phyloP scores from a whole-genome alignment of 2,888 invertebrate genomes.

The Stegana nigrithorax region DNA sequence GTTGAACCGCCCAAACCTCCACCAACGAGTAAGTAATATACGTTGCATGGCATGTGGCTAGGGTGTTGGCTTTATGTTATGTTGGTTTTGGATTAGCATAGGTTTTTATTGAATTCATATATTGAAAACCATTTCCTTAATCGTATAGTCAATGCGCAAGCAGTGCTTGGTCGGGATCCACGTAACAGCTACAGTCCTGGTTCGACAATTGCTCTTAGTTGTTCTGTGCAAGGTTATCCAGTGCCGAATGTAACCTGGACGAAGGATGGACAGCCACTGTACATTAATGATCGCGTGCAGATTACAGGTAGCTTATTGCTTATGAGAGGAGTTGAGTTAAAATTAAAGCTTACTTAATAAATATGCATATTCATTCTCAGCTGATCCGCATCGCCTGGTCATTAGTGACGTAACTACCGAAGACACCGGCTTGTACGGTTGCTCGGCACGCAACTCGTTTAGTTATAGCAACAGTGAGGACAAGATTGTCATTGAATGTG shows the following conservation, averaged over 20 bases:
- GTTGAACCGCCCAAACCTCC: constrained; percentile 35
- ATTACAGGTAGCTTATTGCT: constrained; percentile 73
- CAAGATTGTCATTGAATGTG: constrained; percentile 82
- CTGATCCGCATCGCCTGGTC: constrained; percentile 78
- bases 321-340: not conserved
- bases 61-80: too few species aligned
- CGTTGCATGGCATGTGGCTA: too few species aligned
- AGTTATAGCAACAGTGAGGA: constrained; percentile 75
- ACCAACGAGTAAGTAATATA: constrained; percentile 40
- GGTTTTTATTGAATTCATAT: too few species aligned
- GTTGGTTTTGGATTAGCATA: too few species aligned
- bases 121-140: constrained; percentile 9
- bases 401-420: constrained; percentile 74
- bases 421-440: constrained; percentile 86
- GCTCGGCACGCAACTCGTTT: constrained; percentile 83
- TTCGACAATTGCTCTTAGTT: constrained; percentile 77
- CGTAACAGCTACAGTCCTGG: constrained; percentile 73
- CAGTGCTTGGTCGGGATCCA: constrained; percentile 72
- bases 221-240: constrained; percentile 83
- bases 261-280: constrained; percentile 76
- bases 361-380: constrained; percentile 44
- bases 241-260: constrained; percentile 83
- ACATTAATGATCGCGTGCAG: constrained; percentile 72
- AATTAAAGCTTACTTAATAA: not conserved
- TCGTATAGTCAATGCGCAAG: constrained; percentile 69